A percentile compares a stretch with the other conserved stretches of the same genome.
Evolutionary conservation across 2,797 vertebrate genomes (phyloP).

Genomic region (Clarias pachynema): DNA sequence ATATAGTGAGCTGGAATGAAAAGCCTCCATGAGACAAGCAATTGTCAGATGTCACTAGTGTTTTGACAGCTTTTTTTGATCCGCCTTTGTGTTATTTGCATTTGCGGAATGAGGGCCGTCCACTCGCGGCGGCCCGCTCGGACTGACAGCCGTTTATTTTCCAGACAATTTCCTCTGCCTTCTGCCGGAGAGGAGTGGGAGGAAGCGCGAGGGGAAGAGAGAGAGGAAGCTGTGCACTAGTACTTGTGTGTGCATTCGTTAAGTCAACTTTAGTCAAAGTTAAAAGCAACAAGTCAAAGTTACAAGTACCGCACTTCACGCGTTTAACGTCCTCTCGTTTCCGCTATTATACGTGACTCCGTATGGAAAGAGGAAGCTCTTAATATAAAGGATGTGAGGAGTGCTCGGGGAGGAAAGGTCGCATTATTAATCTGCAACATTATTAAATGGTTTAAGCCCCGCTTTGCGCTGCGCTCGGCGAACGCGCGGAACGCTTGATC

Average conservation of each 20-base stretch:
- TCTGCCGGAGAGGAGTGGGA: constrained; percentile 46
- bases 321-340: not conserved
- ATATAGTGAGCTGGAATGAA: constrained; percentile 78
- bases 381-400: constrained; percentile 23
- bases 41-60: constrained; percentile 81
- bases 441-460: constrained; percentile 8
- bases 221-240: constrained; percentile 46
- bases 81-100: constrained; percentile 73
- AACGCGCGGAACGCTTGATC: not conserved
- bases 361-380: constrained; percentile 28
- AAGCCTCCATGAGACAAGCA: constrained; percentile 77
- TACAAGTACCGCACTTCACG: constrained; percentile 22
- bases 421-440: constrained; percentile 4
- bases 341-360: not conserved
- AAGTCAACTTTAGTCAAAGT: constrained; percentile 28
- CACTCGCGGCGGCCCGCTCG: constrained; percentile 67
- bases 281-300: constrained; percentile 42
- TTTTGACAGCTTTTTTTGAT: constrained; percentile 81
- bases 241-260: constrained; percentile 21
- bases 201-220: constrained; percentile 27
- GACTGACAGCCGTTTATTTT: constrained; percentile 71
- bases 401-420: constrained; percentile 9
- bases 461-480: not conserved
- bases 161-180: constrained; percentile 68
- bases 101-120: constrained; percentile 69